These are phyloP conservation scores for Micromys minutus DNA, from an alignment of 2,113 vertebrate species.

Conservation along the genomic window DNA sequence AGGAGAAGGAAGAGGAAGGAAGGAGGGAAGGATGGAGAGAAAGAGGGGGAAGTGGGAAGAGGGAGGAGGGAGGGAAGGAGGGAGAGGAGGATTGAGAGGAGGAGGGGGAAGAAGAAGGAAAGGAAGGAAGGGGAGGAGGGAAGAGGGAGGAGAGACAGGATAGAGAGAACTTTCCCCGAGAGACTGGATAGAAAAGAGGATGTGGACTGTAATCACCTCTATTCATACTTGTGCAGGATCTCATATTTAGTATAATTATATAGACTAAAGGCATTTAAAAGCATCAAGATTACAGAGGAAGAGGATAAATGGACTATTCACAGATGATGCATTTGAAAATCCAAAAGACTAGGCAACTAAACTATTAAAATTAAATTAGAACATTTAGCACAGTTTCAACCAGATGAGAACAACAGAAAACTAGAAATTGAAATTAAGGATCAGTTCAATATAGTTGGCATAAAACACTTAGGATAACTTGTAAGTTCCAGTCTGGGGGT, in stretches of 20 bases:
- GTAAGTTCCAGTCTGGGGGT: not conserved
- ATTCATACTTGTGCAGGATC: not conserved
- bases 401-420: not conserved
- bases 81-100: not conserved
- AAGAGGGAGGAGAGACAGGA: too few species aligned
- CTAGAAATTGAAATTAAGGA: slow-evolving; percentile 12
- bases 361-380: not conserved
- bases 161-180: not conserved
- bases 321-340: not conserved
- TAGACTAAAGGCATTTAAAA: not conserved
- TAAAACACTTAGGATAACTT: slow-evolving; percentile 18
- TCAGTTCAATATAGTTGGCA: not conserved
- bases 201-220: not conserved
- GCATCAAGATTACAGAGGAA: slow-evolving; percentile 5
- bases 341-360: not conserved
- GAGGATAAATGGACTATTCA: not conserved
- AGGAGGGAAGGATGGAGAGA: too few species aligned
- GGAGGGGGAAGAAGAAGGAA: not conserved
- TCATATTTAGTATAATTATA: not conserved
- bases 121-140: too few species aligned
- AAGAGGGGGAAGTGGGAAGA: too few species aligned
- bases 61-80: not conserved
- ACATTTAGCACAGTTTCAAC: slow-evolving; percentile 12
- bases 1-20: not conserved
- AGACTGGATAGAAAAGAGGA: not conserved